phyloP scores from a whole-genome alignment of 2,113 vertebrate species.

The Ceuthmochares aereus region DNA sequence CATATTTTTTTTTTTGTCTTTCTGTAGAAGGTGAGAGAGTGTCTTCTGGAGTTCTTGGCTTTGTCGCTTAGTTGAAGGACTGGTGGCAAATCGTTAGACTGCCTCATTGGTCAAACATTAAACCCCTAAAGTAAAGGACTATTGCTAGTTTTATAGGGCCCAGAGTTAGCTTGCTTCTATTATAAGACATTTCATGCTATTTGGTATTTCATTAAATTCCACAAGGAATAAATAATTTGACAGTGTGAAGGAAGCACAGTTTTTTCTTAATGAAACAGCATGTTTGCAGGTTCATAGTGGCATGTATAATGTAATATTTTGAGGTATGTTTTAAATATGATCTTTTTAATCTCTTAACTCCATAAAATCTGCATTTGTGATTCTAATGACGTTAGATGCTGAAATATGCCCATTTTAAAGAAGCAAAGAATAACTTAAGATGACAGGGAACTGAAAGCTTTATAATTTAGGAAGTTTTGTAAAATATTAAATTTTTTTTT shows the following conservation, averaged over 20 bases:
- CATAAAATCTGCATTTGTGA: neutral
- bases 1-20: neutral
- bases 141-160: neutral
- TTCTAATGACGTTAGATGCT: neutral
- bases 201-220: neutral
- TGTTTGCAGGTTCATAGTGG: neutral
- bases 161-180: neutral
- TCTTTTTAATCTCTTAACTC: neutral
- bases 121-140: neutral
- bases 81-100: neutral
- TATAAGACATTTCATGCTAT: neutral
- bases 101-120: neutral
- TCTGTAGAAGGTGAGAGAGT: accelerated
- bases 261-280: neutral
- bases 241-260: neutral
- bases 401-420: neutral
- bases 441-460: neutral
- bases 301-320: neutral
- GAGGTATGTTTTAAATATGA: neutral
- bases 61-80: neutral
- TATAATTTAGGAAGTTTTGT: neutral
- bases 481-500: neutral
- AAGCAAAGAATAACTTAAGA: neutral
- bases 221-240: neutral
- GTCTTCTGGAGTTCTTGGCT: neutral